A percentile compares a stretch with the other conserved stretches of the same genome.
Conservation (phyloP, 2,797 vertebrate species). For the Microhierax caerulescens region DNA sequence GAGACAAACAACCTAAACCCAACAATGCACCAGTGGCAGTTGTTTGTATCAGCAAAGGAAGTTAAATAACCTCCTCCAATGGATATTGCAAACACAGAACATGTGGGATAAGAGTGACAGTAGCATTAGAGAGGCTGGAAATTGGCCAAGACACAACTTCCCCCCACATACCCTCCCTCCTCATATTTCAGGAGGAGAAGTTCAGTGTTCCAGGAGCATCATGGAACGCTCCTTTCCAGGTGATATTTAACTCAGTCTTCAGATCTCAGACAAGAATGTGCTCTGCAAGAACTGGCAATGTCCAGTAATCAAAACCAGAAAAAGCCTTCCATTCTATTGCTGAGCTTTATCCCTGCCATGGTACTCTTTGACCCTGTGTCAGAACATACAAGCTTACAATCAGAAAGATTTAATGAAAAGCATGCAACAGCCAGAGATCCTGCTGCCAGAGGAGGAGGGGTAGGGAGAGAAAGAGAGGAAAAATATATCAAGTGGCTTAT, state of each 20-base stretch:
- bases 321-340: background rate
- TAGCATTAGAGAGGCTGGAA: background rate
- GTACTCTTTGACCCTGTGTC: conserved; percentile 29
- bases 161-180: background rate
- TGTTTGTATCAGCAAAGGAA: background rate
- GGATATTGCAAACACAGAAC: background rate
- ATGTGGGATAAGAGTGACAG: background rate
- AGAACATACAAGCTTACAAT: conserved; percentile 23
- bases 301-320: conserved; percentile 31
- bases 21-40: background rate
- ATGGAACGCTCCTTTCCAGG: background rate
- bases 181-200: background rate
- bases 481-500: conserved; percentile 26
- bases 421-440: conserved; percentile 10
- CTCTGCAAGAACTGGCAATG: background rate
- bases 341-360: background rate
- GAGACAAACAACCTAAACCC: conserved; percentile 1
- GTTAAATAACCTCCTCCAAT: background rate
- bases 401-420: conserved; percentile 63
- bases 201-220: background rate
- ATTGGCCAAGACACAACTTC: background rate
- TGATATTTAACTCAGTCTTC: background rate
- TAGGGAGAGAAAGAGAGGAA: background rate
- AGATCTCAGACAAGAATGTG: background rate
- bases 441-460: conserved; percentile 3